A percentile compares a stretch with the other conserved stretches of the same genome.
Evolutionary conservation across 2,888 invertebrate species (phyloP).

Genomic region (Pocota personata): DNA sequence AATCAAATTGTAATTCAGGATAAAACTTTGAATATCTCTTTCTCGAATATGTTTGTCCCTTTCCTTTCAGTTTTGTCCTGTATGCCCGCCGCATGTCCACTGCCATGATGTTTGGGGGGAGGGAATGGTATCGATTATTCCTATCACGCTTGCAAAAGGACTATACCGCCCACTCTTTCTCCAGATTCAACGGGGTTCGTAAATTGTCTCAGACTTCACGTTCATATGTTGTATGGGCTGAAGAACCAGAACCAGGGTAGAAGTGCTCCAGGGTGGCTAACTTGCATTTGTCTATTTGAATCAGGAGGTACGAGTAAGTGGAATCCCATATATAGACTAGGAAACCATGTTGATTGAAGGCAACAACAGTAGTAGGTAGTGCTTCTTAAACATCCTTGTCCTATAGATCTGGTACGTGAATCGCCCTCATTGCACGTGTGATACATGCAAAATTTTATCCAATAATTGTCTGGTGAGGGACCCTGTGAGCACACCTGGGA

Average conservation of each 20-base stretch:
- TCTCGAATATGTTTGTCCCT: conserved; percentile 71
- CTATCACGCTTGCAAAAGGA: conserved; percentile 42
- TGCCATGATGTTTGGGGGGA: conserved; percentile 7
- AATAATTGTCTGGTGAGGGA: conserved; percentile 49
- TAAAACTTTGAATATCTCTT: conserved; percentile 75
- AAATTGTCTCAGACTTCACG: conserved; percentile 62
- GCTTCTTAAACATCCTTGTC: background rate
- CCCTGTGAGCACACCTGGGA: conserved; percentile 42
- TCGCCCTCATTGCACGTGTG: conserved; percentile 55
- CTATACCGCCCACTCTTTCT: background rate
- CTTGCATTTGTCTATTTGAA: conserved; percentile 17
- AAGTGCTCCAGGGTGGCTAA: conserved; percentile 7
- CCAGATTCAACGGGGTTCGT: conserved; percentile 59
- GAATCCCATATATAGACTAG: background rate
- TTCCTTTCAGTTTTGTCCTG: conserved; percentile 37
- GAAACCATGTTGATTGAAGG: conserved; percentile 49
- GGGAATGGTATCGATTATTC: conserved; percentile 60
- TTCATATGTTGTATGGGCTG: conserved; percentile 18
- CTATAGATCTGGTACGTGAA: conserved; percentile 50
- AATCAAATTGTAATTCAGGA: conserved; percentile 76
- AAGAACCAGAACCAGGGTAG: background rate
- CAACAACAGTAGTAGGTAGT: background rate
- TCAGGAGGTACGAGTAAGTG: background rate
- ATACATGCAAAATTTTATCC: conserved; percentile 61
- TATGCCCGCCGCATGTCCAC: conserved; percentile 38